Base-by-base conservation (phyloP, 2,797 vertebrate genomes). In the Corythornis leucogaster region DNA sequence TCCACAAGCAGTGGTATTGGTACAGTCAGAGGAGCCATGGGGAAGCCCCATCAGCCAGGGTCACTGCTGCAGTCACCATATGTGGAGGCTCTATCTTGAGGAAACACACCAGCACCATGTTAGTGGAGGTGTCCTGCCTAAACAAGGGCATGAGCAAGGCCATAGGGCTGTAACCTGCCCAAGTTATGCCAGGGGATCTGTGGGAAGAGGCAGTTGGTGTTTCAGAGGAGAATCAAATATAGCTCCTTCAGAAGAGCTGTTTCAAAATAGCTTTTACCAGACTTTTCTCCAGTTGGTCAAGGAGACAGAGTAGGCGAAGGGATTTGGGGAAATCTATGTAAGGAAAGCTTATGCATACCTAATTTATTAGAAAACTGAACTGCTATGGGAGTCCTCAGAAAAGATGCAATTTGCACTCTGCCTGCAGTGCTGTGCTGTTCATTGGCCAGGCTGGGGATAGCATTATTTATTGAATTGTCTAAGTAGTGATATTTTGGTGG, bases 31-130 rank as follows among this genome's bases (percentile, higher is more conserved):
- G 54, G 8, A 58, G 26, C 18, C 14, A 0, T 1, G 6, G 21
- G 21, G 33, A 43, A 89, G 43, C 35, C 8, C 17, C 12, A 22
- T 38, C 4, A 24, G 28, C 33, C 2, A 4, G 11, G 16, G 1
- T 59, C 15, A 4, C 35, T 57, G 38, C 38, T 69, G 31, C 11
- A 55, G 5, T 10, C 24, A 24, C 18, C 14, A 43, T 26, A 8
- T 21, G 63, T 38, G 21, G 31, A 64, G 11, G 11, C 2, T 68
- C 21, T 14, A 22, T 18, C 7, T 6, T 33, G 33, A 82, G 7
- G 40, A 38, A 69, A 24, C 6, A 33, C 1, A 1, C 6, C 2
- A 1, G 9, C 11, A 17, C 12, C 0, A 0, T 48, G 40, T 22
- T 42, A 22, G 9, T 6, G 14, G 30, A 19, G 16, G 5, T 3